These are phyloP conservation scores for Noctua janthina DNA, from an alignment of 2,888 invertebrate species.

Conservation along the genomic window DNA sequence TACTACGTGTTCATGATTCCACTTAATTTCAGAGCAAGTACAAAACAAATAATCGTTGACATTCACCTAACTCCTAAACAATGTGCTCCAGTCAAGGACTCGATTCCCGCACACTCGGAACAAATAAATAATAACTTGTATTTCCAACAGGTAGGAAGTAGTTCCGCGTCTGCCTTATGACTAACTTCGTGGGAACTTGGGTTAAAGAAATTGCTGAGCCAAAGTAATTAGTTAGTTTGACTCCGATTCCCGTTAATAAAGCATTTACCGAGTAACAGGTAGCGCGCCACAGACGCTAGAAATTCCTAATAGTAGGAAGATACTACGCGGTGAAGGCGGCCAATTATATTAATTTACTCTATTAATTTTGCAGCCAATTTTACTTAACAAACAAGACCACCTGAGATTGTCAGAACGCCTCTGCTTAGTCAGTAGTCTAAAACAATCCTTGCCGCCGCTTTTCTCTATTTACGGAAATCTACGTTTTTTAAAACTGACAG, in stretches of 20 bases:
- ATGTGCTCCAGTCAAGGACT: background rate
- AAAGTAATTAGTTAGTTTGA: slow-evolving; percentile 11
- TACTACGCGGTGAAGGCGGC: background rate
- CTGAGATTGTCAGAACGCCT: background rate
- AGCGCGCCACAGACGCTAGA: background rate
- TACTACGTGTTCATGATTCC: background rate
- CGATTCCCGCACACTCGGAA: background rate
- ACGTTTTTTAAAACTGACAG: background rate
- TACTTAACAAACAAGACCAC: background rate
- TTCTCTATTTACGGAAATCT: background rate
- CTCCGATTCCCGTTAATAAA: background rate
- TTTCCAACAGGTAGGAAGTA: background rate
- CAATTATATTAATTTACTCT: background rate
- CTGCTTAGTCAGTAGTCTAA: too few relatives aligned
- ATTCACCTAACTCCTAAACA: background rate
- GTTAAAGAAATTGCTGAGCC: slow-evolving; percentile 21
- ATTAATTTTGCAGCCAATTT: background rate
- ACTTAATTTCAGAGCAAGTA: background rate
- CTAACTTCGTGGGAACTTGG: slow-evolving; percentile 4
- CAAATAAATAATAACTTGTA: background rate
- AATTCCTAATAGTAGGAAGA: background rate
- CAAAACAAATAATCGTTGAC: background rate
- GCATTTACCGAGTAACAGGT: background rate
- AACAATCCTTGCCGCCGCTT: background rate
- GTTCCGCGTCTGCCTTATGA: background rate